Evolutionary conservation across 2,113 vertebrate species (phyloP).

Genomic region (Ochotona princeps): DNA sequence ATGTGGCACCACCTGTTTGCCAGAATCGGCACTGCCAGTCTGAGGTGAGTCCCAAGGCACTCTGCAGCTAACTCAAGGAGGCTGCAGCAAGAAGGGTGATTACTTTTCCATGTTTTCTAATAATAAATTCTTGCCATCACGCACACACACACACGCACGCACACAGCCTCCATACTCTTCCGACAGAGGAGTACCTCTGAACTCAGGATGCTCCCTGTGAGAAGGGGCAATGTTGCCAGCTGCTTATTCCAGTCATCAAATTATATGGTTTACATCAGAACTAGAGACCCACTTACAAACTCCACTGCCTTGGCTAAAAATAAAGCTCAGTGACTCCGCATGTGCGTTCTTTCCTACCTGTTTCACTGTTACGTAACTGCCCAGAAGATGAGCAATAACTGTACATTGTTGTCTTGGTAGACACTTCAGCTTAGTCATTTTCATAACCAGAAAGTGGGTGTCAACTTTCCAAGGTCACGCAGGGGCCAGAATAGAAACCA

Average conservation of each 20-base stretch:
- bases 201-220: not conserved
- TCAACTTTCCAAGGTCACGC: not conserved
- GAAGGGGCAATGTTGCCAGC: not conserved
- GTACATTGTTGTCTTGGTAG: not conserved
- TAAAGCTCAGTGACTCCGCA: constrained; percentile 54
- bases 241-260: constrained; percentile 5
- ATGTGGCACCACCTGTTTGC: not conserved
- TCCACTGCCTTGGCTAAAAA: not conserved
- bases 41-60: not conserved
- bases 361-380: not conserved
- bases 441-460: not conserved
- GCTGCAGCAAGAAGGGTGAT: not conserved
- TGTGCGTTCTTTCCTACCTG: constrained; percentile 39
- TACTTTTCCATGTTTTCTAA: not conserved
- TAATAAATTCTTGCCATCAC: constrained; percentile 17
- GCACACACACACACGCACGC: not conserved
- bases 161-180: not conserved
- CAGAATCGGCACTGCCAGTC: not conserved
- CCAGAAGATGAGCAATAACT: constrained; percentile 17
- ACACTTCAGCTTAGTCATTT: constrained; percentile 25
- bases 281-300: constrained; percentile 46
- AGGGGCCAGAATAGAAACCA: not conserved
- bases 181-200: not conserved
- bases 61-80: not conserved
- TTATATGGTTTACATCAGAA: constrained; percentile 44